Evolutionary conservation across 2,797 vertebrate genomes (phyloP).

Genomic region (Notolabrus celidotus): DNA sequence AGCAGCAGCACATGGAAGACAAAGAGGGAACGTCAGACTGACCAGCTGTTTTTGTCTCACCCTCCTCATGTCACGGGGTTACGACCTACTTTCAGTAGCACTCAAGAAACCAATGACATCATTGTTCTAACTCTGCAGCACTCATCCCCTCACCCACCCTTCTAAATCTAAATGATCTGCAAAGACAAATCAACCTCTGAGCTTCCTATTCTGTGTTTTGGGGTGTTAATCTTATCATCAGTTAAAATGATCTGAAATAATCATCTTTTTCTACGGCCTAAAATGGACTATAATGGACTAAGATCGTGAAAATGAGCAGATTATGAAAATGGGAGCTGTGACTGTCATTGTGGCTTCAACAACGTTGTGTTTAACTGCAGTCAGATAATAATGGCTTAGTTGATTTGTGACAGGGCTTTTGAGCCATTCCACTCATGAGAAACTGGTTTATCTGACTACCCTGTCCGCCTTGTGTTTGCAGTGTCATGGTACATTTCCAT

Average conservation of each 20-base stretch:
- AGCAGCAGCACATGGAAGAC: constrained; percentile 48
- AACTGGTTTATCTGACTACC: constrained; percentile 45
- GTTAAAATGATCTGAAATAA: constrained; percentile 46
- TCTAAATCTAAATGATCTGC: constrained; percentile 8
- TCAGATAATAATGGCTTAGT: constrained; percentile 34
- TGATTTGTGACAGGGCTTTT: constrained; percentile 41
- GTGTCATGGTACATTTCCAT: constrained; percentile 71
- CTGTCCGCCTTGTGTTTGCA: constrained; percentile 55
- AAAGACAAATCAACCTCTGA: constrained; percentile 43
- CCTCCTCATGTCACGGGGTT: constrained; percentile 69
- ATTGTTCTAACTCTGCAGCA: constrained; percentile 60
- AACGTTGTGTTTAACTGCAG: constrained; percentile 25
- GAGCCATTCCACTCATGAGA: constrained; percentile 65
- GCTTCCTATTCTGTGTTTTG: constrained; percentile 26
- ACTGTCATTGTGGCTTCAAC: constrained; percentile 9
- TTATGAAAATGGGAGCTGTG: constrained; percentile 16
- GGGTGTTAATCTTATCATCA: constrained; percentile 42
- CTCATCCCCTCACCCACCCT: constrained; percentile 46
- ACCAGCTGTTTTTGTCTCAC: constrained; percentile 78
- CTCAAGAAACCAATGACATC: constrained; percentile 78
- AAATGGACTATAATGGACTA: neutral
- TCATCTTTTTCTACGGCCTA: constrained; percentile 23
- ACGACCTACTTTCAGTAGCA: constrained; percentile 65
- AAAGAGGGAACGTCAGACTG: constrained; percentile 69
- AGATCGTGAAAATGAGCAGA: constrained; percentile 25